Evolutionary conservation across 2,888 invertebrate genomes (phyloP).

Genomic region (Dolichopus griseipennis): DNA sequence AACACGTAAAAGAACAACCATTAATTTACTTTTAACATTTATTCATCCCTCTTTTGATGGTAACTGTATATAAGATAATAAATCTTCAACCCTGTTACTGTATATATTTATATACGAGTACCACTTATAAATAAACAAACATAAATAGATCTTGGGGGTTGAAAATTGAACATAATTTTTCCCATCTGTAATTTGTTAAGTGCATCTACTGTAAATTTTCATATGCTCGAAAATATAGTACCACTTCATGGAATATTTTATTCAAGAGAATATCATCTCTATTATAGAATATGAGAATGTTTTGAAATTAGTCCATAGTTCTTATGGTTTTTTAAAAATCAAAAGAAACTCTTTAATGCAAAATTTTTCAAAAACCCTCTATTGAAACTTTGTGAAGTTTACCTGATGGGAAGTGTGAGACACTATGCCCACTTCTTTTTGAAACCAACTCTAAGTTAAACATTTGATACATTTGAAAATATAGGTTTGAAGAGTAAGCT

Average conservation of each 20-base stretch:
- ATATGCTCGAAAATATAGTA: background rate
- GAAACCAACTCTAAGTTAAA: no score
- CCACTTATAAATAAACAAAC: background rate
- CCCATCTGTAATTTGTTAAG: conserved; percentile 45
- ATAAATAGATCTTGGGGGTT: background rate
- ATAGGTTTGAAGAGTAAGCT: no score
- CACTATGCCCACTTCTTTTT: no score
- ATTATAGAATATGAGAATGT: no score
- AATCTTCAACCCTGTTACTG: conserved; percentile 4
- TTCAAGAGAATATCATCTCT: no score
- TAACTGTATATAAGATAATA: background rate
- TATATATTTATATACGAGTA: background rate
- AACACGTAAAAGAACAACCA: background rate
- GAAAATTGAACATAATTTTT: conserved; percentile 30
- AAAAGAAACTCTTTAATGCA: no score
- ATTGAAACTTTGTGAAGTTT: no score
- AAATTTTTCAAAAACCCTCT: no score
- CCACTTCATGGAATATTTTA: background rate
- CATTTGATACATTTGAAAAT: no score
- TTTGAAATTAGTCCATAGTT: no score
- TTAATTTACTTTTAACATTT: background rate
- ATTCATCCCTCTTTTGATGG: background rate
- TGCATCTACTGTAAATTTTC: conserved; percentile 26
- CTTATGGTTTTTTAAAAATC: no score
- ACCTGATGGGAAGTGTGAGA: no score